Evolutionary conservation across 2,888 invertebrate genomes (phyloP), one percentile per base, ranked within the genome.

Genomic region (Pogonocherus hispidulus): DNA sequence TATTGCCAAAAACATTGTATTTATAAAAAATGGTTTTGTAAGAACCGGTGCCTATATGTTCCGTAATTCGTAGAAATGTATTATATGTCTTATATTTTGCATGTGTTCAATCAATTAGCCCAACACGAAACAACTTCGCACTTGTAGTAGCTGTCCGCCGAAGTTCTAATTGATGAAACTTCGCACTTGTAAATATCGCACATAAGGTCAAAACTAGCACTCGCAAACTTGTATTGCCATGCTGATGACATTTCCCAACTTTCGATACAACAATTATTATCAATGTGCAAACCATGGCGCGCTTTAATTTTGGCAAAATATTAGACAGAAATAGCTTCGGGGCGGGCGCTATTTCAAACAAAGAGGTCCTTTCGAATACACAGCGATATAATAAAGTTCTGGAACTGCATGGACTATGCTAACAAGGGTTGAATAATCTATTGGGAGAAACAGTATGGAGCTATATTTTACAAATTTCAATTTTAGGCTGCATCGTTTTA

Each of bases 351-450:
- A 27, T 54, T 20, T 22, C 35, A 14, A 63, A 54, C 41, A 72
- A 66, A 67, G 69, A 63, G 65, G 70, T 65, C 63, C 63, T 52
- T 59, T 52, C 35, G 69, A 67, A 69, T 72, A 66, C 67, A 70
- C 67, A 62, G 66, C 67, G 59, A 64, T 67, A 67, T 69, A 72
- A 72, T 70, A 69, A 72, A 72, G 65, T 72, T 69, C 67, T 41
- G 56, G 62, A 65, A 62, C 69, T 67, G 69, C 69, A 60, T 60
- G 69, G 69, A 63, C 66, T 66, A 51, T 57, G 64, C 67, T 69
- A 72, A 72, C 72, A 70, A 70, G 72, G 72, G 72, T 67, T 62
- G 69, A 70, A 72, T 72, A 70, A 70, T 72, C 69, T 72, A 72
- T 70, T 72, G 67, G 52, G 60, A 67, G 69, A 67, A 72, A 72